Conservation (phyloP, 2,797 vertebrate genomes). For the Hemitrygon akajei region DNA sequence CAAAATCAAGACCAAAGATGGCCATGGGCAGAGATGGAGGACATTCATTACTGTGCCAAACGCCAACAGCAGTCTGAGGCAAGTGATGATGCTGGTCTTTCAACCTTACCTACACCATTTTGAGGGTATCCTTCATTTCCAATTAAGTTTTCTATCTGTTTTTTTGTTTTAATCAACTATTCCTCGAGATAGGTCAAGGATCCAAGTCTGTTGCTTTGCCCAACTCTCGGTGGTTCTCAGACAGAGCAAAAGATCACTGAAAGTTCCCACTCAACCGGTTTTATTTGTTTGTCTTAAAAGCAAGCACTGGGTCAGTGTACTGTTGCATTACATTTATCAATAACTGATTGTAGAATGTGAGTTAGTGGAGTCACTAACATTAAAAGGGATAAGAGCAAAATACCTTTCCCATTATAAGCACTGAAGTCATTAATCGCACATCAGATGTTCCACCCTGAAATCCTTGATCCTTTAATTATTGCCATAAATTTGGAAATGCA, state of each 20-base stretch:
- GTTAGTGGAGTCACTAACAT: neutral
- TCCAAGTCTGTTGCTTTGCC: neutral
- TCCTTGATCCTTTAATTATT: neutral
- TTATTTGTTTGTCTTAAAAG: neutral
- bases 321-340: neutral
- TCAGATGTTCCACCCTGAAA: neutral
- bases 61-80: too few species aligned
- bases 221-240: neutral
- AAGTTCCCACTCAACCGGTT: too few species aligned
- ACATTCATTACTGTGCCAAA: too few species aligned
- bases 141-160: neutral
- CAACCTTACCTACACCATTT: too few species aligned
- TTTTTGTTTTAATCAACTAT: neutral
- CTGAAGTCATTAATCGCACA: neutral
- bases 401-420: neutral
- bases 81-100: too few species aligned
- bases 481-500: neutral
- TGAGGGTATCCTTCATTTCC: neutral
- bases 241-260: neutral
- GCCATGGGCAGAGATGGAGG: too few species aligned
- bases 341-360: neutral
- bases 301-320: neutral
- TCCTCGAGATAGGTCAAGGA: neutral
- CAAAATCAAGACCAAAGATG: too few species aligned
- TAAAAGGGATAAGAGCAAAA: neutral